Evolutionary conservation across 2,888 invertebrate genomes (phyloP).

Genomic region (Argyresthia goedartella): DNA sequence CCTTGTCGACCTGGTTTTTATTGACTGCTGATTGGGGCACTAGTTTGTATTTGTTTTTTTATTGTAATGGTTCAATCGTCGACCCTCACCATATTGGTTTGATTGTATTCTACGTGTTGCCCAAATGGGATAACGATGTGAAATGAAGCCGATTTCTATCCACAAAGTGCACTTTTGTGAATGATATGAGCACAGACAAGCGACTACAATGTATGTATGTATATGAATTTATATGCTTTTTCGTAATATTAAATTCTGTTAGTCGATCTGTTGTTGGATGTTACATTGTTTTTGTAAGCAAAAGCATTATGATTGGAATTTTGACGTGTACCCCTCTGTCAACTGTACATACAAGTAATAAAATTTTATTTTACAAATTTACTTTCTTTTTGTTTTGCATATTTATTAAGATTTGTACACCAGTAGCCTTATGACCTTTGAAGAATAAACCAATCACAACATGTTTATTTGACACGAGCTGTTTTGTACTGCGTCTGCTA

Average conservation of each 20-base stretch:
- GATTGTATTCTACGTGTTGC: no score
- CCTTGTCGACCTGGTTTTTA: slow-evolving; percentile 23
- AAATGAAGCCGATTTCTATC: no score
- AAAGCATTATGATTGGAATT: slow-evolving; percentile 42
- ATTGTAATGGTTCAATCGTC: background rate
- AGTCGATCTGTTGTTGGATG: background rate
- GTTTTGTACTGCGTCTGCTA: no score
- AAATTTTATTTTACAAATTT: slow-evolving; percentile 62
- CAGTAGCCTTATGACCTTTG: no score
- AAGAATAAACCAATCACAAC: no score
- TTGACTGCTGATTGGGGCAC: slow-evolving; percentile 11
- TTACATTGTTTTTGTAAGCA: slow-evolving; percentile 30
- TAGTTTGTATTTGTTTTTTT: slow-evolving; percentile 6
- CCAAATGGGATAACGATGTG: no score
- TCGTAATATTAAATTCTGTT: background rate
- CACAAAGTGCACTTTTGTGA: no score
- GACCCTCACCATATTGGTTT: no score
- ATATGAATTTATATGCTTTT: background rate
- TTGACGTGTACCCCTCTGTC: slow-evolving; percentile 38
- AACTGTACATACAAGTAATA: slow-evolving; percentile 65
- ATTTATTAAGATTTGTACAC: slow-evolving; percentile 18
- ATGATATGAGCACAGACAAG: background rate
- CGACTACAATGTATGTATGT: background rate
- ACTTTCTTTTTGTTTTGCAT: slow-evolving; percentile 30
- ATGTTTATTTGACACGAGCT: no score